Conservation (phyloP, 2,797 vertebrate species). For the Sarcophilus harrisii region DNA sequence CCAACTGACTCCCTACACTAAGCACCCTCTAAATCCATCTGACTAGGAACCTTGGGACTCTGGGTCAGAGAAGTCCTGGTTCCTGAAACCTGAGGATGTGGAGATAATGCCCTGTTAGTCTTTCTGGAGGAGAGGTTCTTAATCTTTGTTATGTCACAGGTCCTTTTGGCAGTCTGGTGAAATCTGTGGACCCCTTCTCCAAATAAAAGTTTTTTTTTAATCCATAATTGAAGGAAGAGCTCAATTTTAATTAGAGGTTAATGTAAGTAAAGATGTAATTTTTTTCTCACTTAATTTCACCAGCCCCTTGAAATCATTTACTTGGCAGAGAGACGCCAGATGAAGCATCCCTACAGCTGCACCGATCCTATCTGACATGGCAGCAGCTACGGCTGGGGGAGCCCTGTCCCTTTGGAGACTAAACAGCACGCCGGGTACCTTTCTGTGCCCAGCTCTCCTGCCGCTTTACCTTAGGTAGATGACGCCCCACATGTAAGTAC, state of each 20-base stretch:
- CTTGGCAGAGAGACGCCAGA: background rate
- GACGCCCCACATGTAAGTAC: constrained; percentile 99
- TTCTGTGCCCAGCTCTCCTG: background rate
- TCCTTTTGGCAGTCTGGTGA: background rate
- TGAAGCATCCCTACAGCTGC: background rate
- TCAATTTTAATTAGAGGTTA: background rate
- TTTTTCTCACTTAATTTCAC: background rate
- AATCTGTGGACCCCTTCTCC: background rate
- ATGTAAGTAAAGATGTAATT: background rate
- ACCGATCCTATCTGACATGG: background rate
- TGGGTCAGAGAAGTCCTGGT: background rate
- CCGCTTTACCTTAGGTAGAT: constrained; percentile 95
- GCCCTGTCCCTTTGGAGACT: background rate
- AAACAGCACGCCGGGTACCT: background rate
- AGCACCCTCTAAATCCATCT: background rate
- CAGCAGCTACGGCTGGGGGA: background rate
- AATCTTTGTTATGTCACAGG: background rate
- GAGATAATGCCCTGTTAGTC: background rate
- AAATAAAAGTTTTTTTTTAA: background rate
- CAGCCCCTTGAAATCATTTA: background rate
- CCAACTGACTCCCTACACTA: background rate
- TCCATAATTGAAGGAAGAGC: background rate
- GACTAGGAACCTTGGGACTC: too few species aligned
- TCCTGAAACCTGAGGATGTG: background rate
- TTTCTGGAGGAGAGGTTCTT: background rate